Percentiles rank a stretch among this genome's conserved stretches.
Conservation (phyloP, 2,888 invertebrate genomes). For the Eulithis prunata region DNA sequence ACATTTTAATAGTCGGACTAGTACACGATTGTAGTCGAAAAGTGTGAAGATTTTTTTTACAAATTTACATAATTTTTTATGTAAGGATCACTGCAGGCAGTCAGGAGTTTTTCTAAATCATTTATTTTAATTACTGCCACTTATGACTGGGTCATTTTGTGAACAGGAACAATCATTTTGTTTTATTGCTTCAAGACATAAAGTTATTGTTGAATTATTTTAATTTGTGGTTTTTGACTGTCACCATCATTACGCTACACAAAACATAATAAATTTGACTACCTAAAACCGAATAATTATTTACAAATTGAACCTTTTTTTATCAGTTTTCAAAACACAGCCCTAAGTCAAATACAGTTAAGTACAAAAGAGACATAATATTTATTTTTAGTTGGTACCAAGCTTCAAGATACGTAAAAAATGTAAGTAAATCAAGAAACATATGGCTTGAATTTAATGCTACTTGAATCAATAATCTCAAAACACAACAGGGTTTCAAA, state of each 20-base stretch:
- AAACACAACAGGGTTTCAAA: background rate
- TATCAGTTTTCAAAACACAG: constrained; percentile 5
- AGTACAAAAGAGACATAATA: background rate
- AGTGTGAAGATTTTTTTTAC: constrained; percentile 62
- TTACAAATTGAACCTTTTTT: constrained; percentile 11
- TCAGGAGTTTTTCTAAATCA: constrained; percentile 46
- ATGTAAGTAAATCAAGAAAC: background rate
- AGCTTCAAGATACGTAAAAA: background rate
- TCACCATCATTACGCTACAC: background rate
- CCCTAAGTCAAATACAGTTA: constrained; percentile 11
- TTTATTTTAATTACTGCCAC: constrained; percentile 27
- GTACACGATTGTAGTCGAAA: constrained; percentile 79
- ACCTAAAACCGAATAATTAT: constrained; percentile 9
- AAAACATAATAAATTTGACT: background rate
- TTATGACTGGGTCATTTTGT: constrained; percentile 14
- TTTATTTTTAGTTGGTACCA: no score
- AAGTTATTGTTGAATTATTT: background rate
- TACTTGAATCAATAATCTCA: no score
- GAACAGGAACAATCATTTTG: background rate
- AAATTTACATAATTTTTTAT: constrained; percentile 62
- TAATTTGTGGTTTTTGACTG: background rate
- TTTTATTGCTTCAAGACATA: background rate
- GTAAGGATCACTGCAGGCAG: constrained; percentile 63
- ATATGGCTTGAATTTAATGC: background rate
- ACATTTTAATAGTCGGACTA: constrained; percentile 82